Evolutionary conservation across 2,113 vertebrate genomes (phyloP), one percentile per base, ranked within the genome.

Genomic region (Solenodon paradoxus): DNA sequence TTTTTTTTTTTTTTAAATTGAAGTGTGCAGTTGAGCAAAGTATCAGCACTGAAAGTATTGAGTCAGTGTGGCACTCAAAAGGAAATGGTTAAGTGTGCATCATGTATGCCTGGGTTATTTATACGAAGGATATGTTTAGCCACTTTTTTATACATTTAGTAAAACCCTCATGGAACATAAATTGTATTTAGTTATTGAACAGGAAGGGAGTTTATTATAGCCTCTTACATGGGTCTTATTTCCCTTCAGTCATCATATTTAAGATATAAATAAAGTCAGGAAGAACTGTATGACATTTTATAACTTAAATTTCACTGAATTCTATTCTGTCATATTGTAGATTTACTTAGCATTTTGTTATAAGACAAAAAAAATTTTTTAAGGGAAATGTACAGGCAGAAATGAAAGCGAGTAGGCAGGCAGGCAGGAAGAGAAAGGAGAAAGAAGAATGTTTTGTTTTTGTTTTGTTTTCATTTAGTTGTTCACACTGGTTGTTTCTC

Each of bases 261-360:
- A 92, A 80, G 49, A 68, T 30, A 47, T 53, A 64, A 96, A 82
- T 38, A 85, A 84, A 92, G 61, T 63, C 30, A 77, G 72, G 30
- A 68, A 81, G 55, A 87, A 45, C 53, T 30, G 79, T 45, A 20
- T 59, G 68, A 64, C 28, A 26, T 74, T 92, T 92, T 71, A 66
- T 9, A 83, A 19, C 35, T 28, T 55, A 32, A 19, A 26, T 38
- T 38, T 82, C 16, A 11, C 17, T 1, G 4, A 77, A 85, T 53
- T 53, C 26, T 89, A 15, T 55, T 90, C 30, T 86, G 2, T 91
- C 47, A 30, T 2, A 28, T 38, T 47, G 5, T 72, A 47, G 24
- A 71, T 90, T 95, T 86, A 35, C 22, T 87, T 64, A 28, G 28
- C 32, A 35, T 66, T 95, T 59, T 90, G 30, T 72, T 95, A 96